Conservation (phyloP, 2,797 vertebrate species). For the Platyrinchus mystaceus region DNA sequence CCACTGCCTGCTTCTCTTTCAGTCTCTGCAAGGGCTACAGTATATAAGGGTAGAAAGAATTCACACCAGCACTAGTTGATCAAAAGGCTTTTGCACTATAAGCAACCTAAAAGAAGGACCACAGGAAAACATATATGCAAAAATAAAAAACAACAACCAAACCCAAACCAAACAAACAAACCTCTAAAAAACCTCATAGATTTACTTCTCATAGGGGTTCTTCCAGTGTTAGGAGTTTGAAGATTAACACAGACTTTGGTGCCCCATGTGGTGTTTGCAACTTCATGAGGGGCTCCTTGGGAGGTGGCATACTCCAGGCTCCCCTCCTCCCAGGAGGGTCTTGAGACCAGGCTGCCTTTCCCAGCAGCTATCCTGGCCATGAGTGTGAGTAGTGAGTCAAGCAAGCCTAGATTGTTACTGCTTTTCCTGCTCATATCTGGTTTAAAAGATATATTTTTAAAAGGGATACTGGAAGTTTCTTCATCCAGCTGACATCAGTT, state of each 20-base stretch:
- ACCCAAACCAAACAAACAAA: background rate
- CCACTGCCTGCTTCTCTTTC: background rate
- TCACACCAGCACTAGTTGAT: background rate
- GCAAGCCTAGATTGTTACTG: background rate
- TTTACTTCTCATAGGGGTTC: background rate
- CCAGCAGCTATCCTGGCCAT: background rate
- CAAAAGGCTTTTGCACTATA: background rate
- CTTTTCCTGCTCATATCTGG: background rate
- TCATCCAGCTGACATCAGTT: background rate
- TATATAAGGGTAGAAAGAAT: background rate
- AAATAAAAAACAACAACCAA: background rate
- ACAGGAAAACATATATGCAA: accelerated
- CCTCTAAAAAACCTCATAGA: background rate
- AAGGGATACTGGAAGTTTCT: background rate
- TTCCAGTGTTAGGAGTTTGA: background rate
- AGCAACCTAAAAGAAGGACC: background rate
- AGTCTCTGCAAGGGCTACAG: background rate
- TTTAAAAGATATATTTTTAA: background rate
- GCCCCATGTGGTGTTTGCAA: accelerated
- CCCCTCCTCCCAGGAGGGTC: background rate
- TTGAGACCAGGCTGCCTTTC: background rate
- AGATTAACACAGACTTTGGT: background rate
- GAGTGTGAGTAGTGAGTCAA: background rate
- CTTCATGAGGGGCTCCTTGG: background rate
- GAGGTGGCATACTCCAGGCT: background rate